Evolutionary conservation across 2,113 vertebrate species (phyloP).

Genomic region (Petroica traversi): DNA sequence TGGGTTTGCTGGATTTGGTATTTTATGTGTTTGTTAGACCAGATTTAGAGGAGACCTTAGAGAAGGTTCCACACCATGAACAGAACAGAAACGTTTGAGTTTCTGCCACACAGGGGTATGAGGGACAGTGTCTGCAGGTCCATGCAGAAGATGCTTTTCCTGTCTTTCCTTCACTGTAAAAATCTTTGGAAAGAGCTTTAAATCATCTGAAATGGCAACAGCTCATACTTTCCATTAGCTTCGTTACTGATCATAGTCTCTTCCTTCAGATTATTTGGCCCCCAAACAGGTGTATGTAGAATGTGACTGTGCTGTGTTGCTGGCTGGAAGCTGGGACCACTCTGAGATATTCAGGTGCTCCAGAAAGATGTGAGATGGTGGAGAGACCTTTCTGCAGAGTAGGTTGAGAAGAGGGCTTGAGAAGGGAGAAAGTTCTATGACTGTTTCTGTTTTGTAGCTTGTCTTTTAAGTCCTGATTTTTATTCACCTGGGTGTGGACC

Average conservation of each 20-base stretch:
- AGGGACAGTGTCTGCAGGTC: background rate
- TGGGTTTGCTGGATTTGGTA: background rate
- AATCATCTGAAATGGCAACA: background rate
- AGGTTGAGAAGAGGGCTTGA: background rate
- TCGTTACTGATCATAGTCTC: background rate
- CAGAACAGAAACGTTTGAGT: background rate
- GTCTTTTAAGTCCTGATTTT: background rate
- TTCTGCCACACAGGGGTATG: background rate
- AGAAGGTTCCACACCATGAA: background rate
- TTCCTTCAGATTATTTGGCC: background rate
- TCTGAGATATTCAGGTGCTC: background rate
- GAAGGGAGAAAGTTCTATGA: background rate
- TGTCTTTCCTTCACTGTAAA: background rate
- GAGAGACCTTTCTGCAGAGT: background rate
- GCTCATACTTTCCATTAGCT: background rate
- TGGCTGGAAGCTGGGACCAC: background rate
- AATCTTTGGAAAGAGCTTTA: background rate
- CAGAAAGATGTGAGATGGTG: background rate
- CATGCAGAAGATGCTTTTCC: background rate
- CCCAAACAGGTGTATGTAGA: background rate
- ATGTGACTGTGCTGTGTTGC: background rate
- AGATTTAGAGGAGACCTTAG: background rate
- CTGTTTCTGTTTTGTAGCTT: background rate
- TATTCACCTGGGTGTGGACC: background rate
- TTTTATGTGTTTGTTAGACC: rapidly evolving